Base-by-base conservation (phyloP, 2,797 vertebrate species). In the Anabas testudineus region DNA sequence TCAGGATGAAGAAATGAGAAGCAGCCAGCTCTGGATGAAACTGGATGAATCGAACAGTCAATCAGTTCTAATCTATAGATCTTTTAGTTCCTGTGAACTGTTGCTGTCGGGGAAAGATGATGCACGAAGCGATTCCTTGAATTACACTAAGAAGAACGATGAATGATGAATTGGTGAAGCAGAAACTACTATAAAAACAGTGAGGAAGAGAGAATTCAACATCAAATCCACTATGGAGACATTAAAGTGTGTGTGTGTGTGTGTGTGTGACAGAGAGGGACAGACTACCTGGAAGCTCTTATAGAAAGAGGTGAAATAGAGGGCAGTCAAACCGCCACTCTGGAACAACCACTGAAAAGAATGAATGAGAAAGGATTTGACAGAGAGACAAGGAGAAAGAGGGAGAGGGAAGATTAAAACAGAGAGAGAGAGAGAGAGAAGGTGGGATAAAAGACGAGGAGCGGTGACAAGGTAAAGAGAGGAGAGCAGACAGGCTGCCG, bases 401-500 rank as follows among this genome's bases (percentile, higher is more conserved):
- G 26, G 43, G 15, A 36, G 47, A 46, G 22, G 47, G 16, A 45
- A 51, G 16, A 51, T 26, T 22, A 47, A 47, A 45, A n/a, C n/a
- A 46, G 24, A 42, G n/a, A 55, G 15, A 0, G 51, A 21, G 37
- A 34, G 28, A 28, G 24, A 42, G 14, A 42, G 43, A 21, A 10
- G 9, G 52, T 0, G 26, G 18, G 63, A 48, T 36, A 64, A 84
- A 32, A 62, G 64, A 68, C 26, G 22, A 51, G 28, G 34, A 36
- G 55, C 14, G 42, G 47, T 56, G 59, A 65, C 60, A 67, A 73
- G 67, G 71, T 70, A 72, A 74, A 48, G 55, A 78, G 46, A 70
- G 19, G 67, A 51, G 49, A 69, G 61, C 52, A 64, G 85, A 81
- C 71, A 72, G 73, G 46, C 78, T 76, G 74, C 79, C 83, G 69